Percentiles rank a stretch among this genome's conserved stretches.
phyloP scores from a whole-genome alignment of 2,888 invertebrate genomes.

The Calliscelio sp. region DNA sequence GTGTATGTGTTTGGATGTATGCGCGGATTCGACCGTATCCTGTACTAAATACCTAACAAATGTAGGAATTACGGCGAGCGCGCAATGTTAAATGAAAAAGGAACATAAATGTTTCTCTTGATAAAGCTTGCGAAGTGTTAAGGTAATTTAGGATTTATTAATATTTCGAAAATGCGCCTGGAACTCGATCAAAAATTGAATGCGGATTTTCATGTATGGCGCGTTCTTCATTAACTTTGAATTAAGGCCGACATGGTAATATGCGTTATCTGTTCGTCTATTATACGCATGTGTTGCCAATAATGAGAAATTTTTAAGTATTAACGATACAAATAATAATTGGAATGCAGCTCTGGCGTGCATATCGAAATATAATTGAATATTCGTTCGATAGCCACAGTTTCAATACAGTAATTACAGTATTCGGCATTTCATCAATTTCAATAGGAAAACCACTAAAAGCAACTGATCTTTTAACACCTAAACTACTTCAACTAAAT shows the following conservation, averaged over 20 bases:
- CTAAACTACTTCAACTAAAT: constrained; percentile 43
- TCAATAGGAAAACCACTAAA: constrained; percentile 62
- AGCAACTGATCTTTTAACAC: constrained; percentile 66
- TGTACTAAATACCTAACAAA: constrained; percentile 19
- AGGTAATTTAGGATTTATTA: constrained; percentile 57
- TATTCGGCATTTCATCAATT: constrained; percentile 66
- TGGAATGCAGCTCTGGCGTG: constrained; percentile 61
- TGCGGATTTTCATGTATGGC: constrained; percentile 66
- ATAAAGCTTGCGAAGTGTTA: constrained; percentile 52
- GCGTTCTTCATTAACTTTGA: constrained; percentile 72
- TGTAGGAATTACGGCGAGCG: constrained; percentile 41
- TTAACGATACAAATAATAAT: constrained; percentile 73
- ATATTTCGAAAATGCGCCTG: constrained; percentile 58
- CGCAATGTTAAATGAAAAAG: constrained; percentile 35
- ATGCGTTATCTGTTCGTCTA: constrained; percentile 68
- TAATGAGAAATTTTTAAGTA: constrained; percentile 71
- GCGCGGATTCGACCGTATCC: background rate
- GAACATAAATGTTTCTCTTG: constrained; percentile 34
- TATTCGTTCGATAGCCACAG: constrained; percentile 63
- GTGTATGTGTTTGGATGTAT: too few relatives aligned
- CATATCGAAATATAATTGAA: constrained; percentile 70
- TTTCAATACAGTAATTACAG: constrained; percentile 69
- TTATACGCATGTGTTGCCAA: constrained; percentile 69
- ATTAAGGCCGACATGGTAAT: constrained; percentile 69
- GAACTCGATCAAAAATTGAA: constrained; percentile 69